These are phyloP conservation scores for Sturmia bella DNA, from an alignment of 2,888 invertebrate species.

Conservation along the genomic window DNA sequence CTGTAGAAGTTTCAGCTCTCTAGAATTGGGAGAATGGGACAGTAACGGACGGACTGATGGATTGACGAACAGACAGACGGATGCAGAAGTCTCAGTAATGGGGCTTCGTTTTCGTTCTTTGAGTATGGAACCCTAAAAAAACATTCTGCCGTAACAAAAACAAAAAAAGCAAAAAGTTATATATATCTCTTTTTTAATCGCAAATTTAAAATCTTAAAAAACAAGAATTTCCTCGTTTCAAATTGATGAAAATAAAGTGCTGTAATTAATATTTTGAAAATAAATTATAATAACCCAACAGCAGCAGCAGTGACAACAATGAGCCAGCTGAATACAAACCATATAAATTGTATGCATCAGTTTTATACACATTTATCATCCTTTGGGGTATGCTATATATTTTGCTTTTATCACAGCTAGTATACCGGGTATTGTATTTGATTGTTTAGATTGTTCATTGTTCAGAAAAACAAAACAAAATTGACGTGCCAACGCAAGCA, in stretches of 20 bases:
- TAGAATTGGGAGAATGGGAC: no score
- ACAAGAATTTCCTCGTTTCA: background rate
- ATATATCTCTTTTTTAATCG: background rate
- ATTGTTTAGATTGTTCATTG: background rate
- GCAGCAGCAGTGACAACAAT: conserved; percentile 1
- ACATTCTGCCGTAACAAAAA: no score
- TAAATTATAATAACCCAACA: conserved; percentile 30
- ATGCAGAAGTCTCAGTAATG: no score
- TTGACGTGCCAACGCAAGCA: conserved; percentile 15
- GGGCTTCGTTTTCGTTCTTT: no score
- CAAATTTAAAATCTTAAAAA: background rate
- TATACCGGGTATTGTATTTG: background rate
- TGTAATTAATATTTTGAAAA: conserved; percentile 32
- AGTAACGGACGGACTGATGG: no score
- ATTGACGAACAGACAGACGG: no score
- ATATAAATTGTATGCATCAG: background rate
- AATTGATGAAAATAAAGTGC: conserved; percentile 16
- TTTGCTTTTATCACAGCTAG: no score
- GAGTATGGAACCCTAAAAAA: no score
- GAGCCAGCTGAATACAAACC: background rate
- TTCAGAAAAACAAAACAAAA: no score
- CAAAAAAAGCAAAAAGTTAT: background rate
- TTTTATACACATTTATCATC: conserved; percentile 24
- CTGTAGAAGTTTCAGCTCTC: no score
- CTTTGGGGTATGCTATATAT: conserved; percentile 31